Base-by-base conservation (phyloP, 1,140 invertebrate species). In the Hylyphantes graminicola region DNA sequence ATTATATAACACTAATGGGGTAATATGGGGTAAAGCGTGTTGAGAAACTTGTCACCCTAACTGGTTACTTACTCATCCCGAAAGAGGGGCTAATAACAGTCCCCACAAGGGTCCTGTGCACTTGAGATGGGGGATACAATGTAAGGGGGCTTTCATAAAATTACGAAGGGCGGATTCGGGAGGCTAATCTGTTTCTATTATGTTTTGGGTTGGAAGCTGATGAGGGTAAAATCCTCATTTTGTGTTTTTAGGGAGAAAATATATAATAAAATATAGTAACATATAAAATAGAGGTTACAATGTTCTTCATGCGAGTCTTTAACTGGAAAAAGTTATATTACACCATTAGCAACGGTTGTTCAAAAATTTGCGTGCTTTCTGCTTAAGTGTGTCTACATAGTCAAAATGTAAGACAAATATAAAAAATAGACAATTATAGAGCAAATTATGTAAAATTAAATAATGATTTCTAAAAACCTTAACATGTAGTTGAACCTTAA, bases 11-110 rank as follows among this genome's bases (percentile, higher is more conserved):
- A 53, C 63, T 74, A 83, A 83, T 83, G 80, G 80, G 79, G 79
- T 81, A 73, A 81, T 73, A 81, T 73, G 68, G 79, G 68, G 70
- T 55, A 65, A 75, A 74, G 80, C 19, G 80, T 83, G 72, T 83
- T 83, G 72, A 59, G 72, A 83, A 83, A 83, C 80, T 83, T 83
- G 80, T 83, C 80, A 83, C 80, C 80, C 80, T 72, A 83, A 83
- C 63, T 83, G 63, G 80, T 83, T 83, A 81, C 79, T 81, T 81
- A 83, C 80, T 83, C 80, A 83, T 83, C 80, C 35, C 59, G 35
- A 35, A 50, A 65, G 57, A 75, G 61, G 59, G 67, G 80, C 80
- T 83, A 83, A 83, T 83, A 83, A 83, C 75, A 72, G 80, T 57
- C 65, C 80, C 70, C 80, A 74, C 74, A 83, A 61, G 72, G 57